These are phyloP conservation scores for Eupithecia tripunctaria DNA, from an alignment of 2,888 invertebrate genomes.

Conservation along the genomic window DNA sequence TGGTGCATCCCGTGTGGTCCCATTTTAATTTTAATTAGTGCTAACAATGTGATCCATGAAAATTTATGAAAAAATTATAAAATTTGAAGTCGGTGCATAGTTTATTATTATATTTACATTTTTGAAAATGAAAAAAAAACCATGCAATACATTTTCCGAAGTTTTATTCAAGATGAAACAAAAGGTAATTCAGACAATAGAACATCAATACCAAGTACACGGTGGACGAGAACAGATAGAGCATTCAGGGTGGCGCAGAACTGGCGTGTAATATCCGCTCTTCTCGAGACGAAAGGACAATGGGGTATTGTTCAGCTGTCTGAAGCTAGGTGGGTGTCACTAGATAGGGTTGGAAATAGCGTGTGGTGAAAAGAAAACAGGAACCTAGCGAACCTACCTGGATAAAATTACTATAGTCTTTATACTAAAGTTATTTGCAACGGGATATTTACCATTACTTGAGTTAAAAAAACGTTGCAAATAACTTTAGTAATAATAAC, in stretches of 20 bases:
- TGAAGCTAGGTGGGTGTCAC: background rate
- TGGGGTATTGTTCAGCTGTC: constrained; percentile 13
- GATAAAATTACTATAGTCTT: too few species aligned
- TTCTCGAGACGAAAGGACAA: constrained; percentile 8
- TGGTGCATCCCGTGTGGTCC: too few species aligned
- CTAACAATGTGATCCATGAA: too few species aligned
- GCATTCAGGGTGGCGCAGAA: background rate
- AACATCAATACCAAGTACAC: constrained; percentile 1
- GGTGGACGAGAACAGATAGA: background rate
- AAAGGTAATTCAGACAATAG: constrained; percentile 2
- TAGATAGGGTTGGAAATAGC: background rate
- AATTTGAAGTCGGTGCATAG: too few species aligned
- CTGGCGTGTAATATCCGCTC: constrained; percentile 14
- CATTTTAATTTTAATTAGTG: too few species aligned
- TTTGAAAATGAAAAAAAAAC: background rate
- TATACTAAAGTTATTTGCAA: too few species aligned
- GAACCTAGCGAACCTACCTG: background rate
- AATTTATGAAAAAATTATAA: too few species aligned
- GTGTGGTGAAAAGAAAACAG: background rate
- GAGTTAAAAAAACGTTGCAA: too few species aligned
- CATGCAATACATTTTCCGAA: background rate
- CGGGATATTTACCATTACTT: too few species aligned
- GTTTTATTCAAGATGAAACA: background rate
- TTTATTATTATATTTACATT: too few species aligned
- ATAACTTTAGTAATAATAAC: too few species aligned